phyloP scores from a whole-genome alignment of 92 coral and sea anemone genomes.

The Palythoa caribaeorum region DNA sequence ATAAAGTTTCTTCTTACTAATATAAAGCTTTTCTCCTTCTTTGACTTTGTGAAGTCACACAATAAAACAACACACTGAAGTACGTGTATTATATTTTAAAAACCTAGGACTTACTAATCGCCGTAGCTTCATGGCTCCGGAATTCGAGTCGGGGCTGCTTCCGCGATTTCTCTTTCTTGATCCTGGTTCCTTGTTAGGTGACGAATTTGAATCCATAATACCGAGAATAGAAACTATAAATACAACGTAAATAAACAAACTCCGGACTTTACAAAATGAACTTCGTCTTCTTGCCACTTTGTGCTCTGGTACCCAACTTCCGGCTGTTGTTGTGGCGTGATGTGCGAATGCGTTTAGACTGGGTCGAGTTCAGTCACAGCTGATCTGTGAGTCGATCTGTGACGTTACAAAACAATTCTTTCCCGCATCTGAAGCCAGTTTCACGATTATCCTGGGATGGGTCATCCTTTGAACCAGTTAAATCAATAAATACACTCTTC shows the following conservation, averaged over 20 bases:
- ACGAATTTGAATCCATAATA: slow-evolving; percentile 21
- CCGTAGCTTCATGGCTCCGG: slow-evolving; percentile 12
- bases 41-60: no score
- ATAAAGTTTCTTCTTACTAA: no score
- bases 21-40: no score
- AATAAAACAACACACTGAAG: not conserved
- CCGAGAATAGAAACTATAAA: slow-evolving; percentile 1
- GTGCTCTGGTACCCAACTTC: slow-evolving; percentile 34
- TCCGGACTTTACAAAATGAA: not conserved
- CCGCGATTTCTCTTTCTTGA: slow-evolving; percentile 42
- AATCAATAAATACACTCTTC: no score
- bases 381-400: no score
- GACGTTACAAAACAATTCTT: no score
- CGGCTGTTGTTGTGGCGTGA: slow-evolving; percentile 46
- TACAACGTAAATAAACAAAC: not conserved
- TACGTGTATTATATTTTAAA: not conserved
- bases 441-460: no score
- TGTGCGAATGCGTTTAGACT: slow-evolving; percentile 15
- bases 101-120: not conserved
- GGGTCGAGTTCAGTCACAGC: not conserved
- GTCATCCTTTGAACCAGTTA: no score
- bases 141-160: not conserved
- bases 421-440: no score
- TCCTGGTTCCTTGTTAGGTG: slow-evolving; percentile 31
- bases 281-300: not conserved